These are phyloP conservation scores for Muricea muricata DNA, from an alignment of 92 coral and sea anemone species.

Conservation along the genomic window DNA sequence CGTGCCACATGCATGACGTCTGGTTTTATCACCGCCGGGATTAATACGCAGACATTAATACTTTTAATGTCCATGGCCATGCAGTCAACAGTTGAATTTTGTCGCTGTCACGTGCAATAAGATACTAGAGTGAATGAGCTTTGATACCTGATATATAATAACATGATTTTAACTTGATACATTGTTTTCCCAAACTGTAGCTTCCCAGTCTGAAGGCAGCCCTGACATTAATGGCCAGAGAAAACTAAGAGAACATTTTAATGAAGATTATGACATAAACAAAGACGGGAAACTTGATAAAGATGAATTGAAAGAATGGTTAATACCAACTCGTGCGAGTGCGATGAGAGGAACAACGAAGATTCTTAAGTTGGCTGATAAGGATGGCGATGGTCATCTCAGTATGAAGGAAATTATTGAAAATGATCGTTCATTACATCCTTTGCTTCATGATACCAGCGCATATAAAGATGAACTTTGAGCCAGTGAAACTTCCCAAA, in stretches of 20 bases:
- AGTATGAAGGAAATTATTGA: conserved; percentile 7
- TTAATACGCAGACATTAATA: too few species aligned
- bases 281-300: conserved; percentile 18
- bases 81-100: too few species aligned
- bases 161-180: too few species aligned
- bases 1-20: too few species aligned
- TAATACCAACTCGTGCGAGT: conserved; percentile 9
- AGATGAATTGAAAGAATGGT: conserved; percentile 13
- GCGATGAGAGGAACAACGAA: conserved; percentile 8
- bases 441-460: background rate
- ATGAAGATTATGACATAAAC: conserved; percentile 17
- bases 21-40: too few species aligned
- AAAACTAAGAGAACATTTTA: conserved; percentile 19
- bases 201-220: background rate
- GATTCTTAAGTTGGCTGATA: conserved; percentile 9
- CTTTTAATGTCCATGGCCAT: too few species aligned
- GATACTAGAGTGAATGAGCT: too few species aligned
- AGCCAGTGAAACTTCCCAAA: background rate
- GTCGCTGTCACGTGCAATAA: too few species aligned
- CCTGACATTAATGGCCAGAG: conserved; percentile 4
- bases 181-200: background rate
- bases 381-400: conserved; percentile 19
- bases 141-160: too few species aligned
- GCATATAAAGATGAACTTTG: background rate
- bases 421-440: conserved; percentile 1